These are phyloP conservation scores for Semnornis frantzii DNA, from an alignment of 2,113 vertebrate genomes.

Conservation along the genomic window DNA sequence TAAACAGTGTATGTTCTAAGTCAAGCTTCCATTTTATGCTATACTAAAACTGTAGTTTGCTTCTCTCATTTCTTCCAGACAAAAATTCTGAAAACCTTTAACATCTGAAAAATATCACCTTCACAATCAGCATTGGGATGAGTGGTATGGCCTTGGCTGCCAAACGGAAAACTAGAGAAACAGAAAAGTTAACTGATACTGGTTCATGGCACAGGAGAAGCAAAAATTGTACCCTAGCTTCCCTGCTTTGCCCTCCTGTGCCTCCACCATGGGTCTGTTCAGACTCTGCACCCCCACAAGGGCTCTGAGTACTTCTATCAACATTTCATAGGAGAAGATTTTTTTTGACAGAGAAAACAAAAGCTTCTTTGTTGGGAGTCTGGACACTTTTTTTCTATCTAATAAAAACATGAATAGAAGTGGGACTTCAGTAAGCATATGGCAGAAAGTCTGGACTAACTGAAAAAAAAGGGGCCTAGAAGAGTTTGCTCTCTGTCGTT, in stretches of 20 bases:
- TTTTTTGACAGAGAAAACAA: slow-evolving; percentile 78
- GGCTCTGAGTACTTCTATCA: slow-evolving; percentile 57
- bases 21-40: slow-evolving; percentile 32
- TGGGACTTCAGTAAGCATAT: slow-evolving; percentile 67
- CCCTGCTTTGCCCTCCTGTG: not conserved
- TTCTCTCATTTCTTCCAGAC: not conserved
- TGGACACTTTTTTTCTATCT: slow-evolving; percentile 63
- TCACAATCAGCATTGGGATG: not conserved
- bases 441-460: slow-evolving; percentile 64
- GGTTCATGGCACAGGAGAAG: fast-evolving
- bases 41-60: slow-evolving; percentile 9
- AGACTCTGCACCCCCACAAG: slow-evolving; percentile 41
- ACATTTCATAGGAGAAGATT: slow-evolving; percentile 67
- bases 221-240: not conserved
- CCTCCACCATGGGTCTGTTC: slow-evolving; percentile 36
- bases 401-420: slow-evolving; percentile 74
- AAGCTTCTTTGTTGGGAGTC: slow-evolving; percentile 74
- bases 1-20: not conserved
- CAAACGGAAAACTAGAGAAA: not conserved
- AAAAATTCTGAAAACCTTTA: not conserved
- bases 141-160: not conserved
- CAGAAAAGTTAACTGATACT: not conserved
- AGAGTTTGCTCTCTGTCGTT: slow-evolving; percentile 22
- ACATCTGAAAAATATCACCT: not conserved
- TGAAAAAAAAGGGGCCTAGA: slow-evolving; percentile 31